These are phyloP conservation scores for Sialis fuliginosa DNA, from an alignment of 2,888 invertebrate species.

Conservation along the genomic window DNA sequence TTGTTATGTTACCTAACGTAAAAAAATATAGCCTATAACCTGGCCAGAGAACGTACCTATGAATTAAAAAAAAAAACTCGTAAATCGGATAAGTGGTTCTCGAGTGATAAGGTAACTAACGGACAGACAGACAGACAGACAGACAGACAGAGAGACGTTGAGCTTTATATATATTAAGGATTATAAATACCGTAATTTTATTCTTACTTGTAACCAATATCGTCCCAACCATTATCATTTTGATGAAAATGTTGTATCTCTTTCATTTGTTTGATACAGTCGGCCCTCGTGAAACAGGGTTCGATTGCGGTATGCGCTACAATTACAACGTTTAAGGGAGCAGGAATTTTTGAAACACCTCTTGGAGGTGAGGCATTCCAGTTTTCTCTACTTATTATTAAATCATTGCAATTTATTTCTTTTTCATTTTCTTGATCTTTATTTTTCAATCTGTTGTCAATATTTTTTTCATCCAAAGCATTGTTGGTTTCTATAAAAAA, in stretches of 20 bases:
- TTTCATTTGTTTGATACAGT: constrained; percentile 25
- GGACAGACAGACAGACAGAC: too few relatives aligned
- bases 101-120: too few relatives aligned
- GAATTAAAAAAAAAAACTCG: too few relatives aligned
- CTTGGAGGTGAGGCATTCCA: constrained; percentile 38
- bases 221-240: constrained; percentile 27
- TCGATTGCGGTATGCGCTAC: constrained; percentile 38
- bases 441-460: too few relatives aligned
- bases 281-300: constrained; percentile 24
- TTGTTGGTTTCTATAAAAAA: too few relatives aligned
- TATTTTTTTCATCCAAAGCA: too few relatives aligned
- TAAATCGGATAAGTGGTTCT: too few relatives aligned
- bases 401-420: not conserved
- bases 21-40: too few relatives aligned
- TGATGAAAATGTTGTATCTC: constrained; percentile 34
- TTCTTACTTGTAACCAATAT: constrained; percentile 42
- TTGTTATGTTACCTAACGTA: too few relatives aligned
- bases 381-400: constrained; percentile 20
- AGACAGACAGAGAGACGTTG: too few relatives aligned
- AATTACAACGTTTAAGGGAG: constrained; percentile 32
- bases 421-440: not conserved
- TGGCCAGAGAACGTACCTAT: too few relatives aligned
- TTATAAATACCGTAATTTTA: not conserved
- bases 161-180: too few relatives aligned
- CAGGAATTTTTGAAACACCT: constrained; percentile 31